Evolutionary conservation across 2,113 vertebrate genomes (phyloP), one percentile per base, ranked within the genome.

Genomic region (Anarrhichthys ocellatus): DNA sequence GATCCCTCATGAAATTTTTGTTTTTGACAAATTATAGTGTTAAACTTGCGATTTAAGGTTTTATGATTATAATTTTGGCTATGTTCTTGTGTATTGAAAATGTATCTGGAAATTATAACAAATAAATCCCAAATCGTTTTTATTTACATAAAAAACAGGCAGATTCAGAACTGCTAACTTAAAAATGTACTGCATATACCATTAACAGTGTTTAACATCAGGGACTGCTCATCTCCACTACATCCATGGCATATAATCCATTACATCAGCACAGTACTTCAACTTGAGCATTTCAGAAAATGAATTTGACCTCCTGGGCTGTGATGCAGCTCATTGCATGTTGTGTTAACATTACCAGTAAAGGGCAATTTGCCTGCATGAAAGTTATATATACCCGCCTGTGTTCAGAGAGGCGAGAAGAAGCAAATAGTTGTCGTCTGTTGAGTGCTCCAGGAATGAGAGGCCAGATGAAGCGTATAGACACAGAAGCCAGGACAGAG

Each of bases 341-440:
- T 72, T 88, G 52, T 62, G 54, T 65, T 20, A 64, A 64, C 38
- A 46, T 79, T 72, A 61, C 65, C 62, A 67, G 46, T 74, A 78
- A 75, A 81, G 40, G 56, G 50, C 0, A 1, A 48, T 61, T 63
- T 73, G 48, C 27, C 59, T 82, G 44, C 22, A 56, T 82, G 46
- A 88, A 73, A 52, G 42, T 48, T 76, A 58, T 59, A 76, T 75
- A 76, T 59, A 81, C 34, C 24, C 11, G 17, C 29, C 24, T 36
- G 32, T 70, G n/a, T 84, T 86, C 50, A 73, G 29, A 62, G 38
- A 78, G 69, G 61, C 29, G 34, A 36, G 42, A 62, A 68, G 27
- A n/a, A 73, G 65, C 20, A 72, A 78, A 80, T 52, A 29, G n/a
- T 61, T 69, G 48, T 46, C 11, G 22, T 74, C 36, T 84, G 54